Evolutionary conservation across 2,797 vertebrate species (phyloP).

Genomic region (Glossophaga mutica): DNA sequence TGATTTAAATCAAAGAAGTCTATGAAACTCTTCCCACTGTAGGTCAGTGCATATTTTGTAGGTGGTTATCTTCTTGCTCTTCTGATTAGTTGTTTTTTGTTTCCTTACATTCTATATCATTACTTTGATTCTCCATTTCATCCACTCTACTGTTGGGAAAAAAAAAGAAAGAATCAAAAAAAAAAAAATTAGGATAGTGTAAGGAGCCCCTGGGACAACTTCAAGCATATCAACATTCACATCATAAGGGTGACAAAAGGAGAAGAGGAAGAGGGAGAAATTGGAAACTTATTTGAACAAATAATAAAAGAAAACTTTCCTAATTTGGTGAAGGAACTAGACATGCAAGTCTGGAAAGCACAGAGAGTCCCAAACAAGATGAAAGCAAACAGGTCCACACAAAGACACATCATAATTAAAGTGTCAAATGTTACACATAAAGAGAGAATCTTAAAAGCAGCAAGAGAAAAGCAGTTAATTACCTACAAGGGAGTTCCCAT

Average conservation of each 20-base stretch:
- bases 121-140: background rate
- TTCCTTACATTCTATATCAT: background rate
- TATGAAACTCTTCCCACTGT: background rate
- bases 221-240: background rate
- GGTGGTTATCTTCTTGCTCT: background rate
- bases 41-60: background rate
- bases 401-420: background rate
- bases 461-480: background rate
- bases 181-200: too few relatives aligned
- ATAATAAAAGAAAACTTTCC: background rate
- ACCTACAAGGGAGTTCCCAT: background rate
- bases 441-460: background rate
- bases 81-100: background rate
- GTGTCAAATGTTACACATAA: background rate
- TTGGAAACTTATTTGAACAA: background rate
- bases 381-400: too few relatives aligned
- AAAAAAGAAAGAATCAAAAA: too few relatives aligned
- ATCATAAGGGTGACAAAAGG: background rate
- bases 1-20: background rate
- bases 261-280: background rate
- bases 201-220: too few relatives aligned
- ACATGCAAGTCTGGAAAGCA: background rate
- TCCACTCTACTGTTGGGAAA: too few relatives aligned
- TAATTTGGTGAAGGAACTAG: background rate
- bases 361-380: too few relatives aligned